Percentiles rank a stretch among this genome's conserved stretches.
These are phyloP conservation scores for Pediacus dermestoides DNA, from an alignment of 2,888 invertebrate species.

Conservation along the genomic window DNA sequence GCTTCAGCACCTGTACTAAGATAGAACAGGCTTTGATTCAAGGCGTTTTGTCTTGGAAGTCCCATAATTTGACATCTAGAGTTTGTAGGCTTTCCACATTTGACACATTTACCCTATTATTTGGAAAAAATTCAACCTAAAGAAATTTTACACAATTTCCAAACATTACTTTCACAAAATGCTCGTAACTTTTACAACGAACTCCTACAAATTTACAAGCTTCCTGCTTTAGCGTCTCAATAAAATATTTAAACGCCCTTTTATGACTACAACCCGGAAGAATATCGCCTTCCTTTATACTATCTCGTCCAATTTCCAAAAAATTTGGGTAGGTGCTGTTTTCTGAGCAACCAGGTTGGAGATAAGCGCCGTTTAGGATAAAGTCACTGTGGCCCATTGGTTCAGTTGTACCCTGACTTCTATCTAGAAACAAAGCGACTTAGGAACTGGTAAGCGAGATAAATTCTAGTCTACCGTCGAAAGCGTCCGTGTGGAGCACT, in stretches of 20 bases:
- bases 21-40: conserved; percentile 30
- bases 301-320: conserved; percentile 35
- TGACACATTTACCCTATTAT: conserved; percentile 37
- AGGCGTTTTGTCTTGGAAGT: conserved; percentile 33
- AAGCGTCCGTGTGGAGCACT: conserved; percentile 56
- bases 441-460: conserved; percentile 1
- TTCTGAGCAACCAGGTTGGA: conserved; percentile 46
- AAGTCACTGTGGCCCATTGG: conserved; percentile 48
- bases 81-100: conserved; percentile 31
- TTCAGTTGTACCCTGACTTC: conserved; percentile 44
- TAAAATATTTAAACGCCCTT: conserved; percentile 48
- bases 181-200: conserved; percentile 37
- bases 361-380: conserved; percentile 44
- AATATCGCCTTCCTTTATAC: conserved; percentile 41
- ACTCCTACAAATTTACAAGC: conserved; percentile 47
- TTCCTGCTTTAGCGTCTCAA: conserved; percentile 42
- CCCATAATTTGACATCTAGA: conserved; percentile 36
- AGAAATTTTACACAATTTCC: not conserved
- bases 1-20: conserved; percentile 38
- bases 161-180: conserved; percentile 39
- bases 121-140: conserved; percentile 1
- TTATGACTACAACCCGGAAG: conserved; percentile 50
- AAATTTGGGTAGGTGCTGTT: conserved; percentile 33
- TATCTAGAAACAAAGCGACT: conserved; percentile 36
- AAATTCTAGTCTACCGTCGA: conserved; percentile 30